Conservation (phyloP, 1,140 invertebrate species). For the Drosophila yakuba region DNA sequence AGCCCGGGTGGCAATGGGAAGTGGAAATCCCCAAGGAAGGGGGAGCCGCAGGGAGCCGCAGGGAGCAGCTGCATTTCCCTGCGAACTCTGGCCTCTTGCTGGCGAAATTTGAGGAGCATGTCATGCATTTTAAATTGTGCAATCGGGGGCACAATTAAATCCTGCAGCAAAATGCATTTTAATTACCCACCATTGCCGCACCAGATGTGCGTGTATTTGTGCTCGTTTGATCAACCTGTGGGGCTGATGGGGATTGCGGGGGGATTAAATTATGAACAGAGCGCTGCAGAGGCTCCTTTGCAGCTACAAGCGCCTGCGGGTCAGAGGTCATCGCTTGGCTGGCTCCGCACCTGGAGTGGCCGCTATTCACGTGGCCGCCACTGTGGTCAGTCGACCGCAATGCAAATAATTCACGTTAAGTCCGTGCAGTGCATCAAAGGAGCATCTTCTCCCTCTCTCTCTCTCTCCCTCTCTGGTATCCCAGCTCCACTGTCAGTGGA, state of each 20-base stretch:
- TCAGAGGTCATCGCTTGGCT: slow-evolving; percentile 58
- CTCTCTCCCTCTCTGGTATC: neutral
- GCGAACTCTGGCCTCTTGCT: slow-evolving; percentile 1
- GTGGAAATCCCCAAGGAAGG: slow-evolving; percentile 42
- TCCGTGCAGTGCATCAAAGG: slow-evolving; percentile 64
- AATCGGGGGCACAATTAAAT: slow-evolving; percentile 45
- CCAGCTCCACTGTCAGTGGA: slow-evolving; percentile 24
- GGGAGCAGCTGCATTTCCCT: slow-evolving; percentile 12
- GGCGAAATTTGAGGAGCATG: slow-evolving; percentile 40
- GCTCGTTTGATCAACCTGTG: slow-evolving; percentile 11
- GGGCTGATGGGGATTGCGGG: neutral
- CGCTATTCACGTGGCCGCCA: slow-evolving; percentile 18
- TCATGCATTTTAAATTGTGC: slow-evolving; percentile 57
- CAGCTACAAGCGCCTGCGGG: slow-evolving; percentile 50
- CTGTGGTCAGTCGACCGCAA: slow-evolving; percentile 51
- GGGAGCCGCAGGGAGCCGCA: neutral
- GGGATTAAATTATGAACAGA: slow-evolving; percentile 60
- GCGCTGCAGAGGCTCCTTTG: neutral
- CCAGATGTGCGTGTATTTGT: slow-evolving; percentile 31
- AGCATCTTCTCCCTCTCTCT: neutral
- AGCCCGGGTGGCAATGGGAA: slow-evolving; percentile 56
- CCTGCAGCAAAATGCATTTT: slow-evolving; percentile 50
- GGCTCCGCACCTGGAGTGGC: slow-evolving; percentile 38
- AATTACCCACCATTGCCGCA: slow-evolving; percentile 40
- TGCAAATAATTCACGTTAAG: slow-evolving; percentile 78